phyloP scores from a whole-genome alignment of 2,797 vertebrate genomes.

The Eulemur mongoz region DNA sequence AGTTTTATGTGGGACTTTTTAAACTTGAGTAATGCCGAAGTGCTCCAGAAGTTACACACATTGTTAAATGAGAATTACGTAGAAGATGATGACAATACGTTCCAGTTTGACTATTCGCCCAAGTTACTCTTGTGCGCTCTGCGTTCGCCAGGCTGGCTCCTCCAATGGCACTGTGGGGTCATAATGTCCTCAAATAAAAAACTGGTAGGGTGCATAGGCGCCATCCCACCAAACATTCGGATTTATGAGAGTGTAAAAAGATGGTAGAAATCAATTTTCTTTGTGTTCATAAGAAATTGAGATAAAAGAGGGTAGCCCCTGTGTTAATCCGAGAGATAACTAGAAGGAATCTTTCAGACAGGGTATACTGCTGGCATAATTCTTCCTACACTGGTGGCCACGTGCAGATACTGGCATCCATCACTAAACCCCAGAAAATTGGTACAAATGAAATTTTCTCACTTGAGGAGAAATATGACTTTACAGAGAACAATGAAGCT shows the following conservation, averaged over 20 bases:
- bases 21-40: slow-evolving; percentile 96
- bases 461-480: slow-evolving; percentile 99
- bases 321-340: slow-evolving; percentile 99
- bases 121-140: slow-evolving; percentile 98
- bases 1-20: slow-evolving; percentile 99
- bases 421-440: slow-evolving; percentile 98
- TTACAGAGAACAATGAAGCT: slow-evolving; percentile 99
- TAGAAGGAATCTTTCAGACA: slow-evolving; percentile 97
- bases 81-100: slow-evolving; percentile 99
- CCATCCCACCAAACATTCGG: slow-evolving; percentile 95
- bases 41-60: slow-evolving; percentile 97
- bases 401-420: slow-evolving; percentile 99
- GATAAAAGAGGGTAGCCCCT: slow-evolving; percentile 97
- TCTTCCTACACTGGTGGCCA: slow-evolving; percentile 97
- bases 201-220: slow-evolving; percentile 98
- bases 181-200: slow-evolving; percentile 98
- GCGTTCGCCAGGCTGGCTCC: slow-evolving; percentile 96
- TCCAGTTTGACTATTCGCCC: slow-evolving; percentile 98
- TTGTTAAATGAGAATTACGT: slow-evolving; percentile 99
- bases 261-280: slow-evolving; percentile 99
- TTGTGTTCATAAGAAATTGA: slow-evolving; percentile 98
- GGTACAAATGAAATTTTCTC: slow-evolving; percentile 99
- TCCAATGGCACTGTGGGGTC: slow-evolving; percentile 98
- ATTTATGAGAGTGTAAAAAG: slow-evolving; percentile 97
- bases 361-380: slow-evolving; percentile 98